Percentiles rank a stretch among this genome's conserved stretches.
These are phyloP conservation scores for Brachyptera risi DNA, from an alignment of 2,888 invertebrate genomes.

Conservation along the genomic window DNA sequence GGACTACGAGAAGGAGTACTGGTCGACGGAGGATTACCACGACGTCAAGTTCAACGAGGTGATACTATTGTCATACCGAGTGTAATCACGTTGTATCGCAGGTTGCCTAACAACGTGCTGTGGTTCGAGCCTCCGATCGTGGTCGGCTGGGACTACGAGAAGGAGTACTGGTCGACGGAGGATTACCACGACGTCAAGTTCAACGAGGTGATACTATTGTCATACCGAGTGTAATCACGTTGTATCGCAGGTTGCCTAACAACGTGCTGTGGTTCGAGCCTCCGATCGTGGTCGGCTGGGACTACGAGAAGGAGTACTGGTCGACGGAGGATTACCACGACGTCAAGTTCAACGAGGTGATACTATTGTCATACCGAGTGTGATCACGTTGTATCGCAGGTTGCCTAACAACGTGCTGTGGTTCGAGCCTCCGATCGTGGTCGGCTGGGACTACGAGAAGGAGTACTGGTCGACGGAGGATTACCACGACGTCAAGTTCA, in stretches of 20 bases:
- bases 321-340: conserved; percentile 70
- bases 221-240: no score
- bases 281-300: conserved; percentile 65
- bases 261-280: conserved; percentile 75
- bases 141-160: conserved; percentile 63
- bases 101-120: conserved; percentile 63
- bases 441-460: conserved; percentile 63
- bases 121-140: conserved; percentile 77
- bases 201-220: no score
- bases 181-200: conserved; percentile 73
- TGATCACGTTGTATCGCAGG: no score
- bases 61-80: no score
- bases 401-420: conserved; percentile 67
- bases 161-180: conserved; percentile 62
- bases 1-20: conserved; percentile 59
- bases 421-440: conserved; percentile 71
- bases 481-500: conserved; percentile 71
- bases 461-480: conserved; percentile 66
- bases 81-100: no score
- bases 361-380: no score
- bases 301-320: conserved; percentile 62
- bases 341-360: no score
- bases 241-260: conserved; percentile 62
- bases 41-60: no score
- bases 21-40: conserved; percentile 70